These are phyloP conservation scores for Cyphomyrus plagiostoma DNA, from an alignment of 2,113 vertebrate genomes.

Conservation along the genomic window DNA sequence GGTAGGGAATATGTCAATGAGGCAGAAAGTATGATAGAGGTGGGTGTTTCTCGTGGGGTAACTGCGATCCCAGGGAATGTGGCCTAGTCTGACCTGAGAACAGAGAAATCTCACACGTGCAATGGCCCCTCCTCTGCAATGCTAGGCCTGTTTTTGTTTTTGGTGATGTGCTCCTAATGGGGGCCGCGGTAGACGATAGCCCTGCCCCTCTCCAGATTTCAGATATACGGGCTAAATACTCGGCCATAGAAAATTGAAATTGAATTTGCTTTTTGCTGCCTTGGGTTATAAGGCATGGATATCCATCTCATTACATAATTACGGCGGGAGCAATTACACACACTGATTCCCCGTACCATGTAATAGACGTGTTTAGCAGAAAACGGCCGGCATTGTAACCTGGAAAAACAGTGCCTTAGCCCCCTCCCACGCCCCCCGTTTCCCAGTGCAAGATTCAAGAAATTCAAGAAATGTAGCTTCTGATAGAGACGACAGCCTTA, in stretches of 20 bases:
- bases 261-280: conserved; percentile 68
- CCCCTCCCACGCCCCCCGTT: neutral
- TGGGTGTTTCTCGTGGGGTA: neutral
- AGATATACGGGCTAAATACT: conserved; percentile 60
- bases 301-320: conserved; percentile 69
- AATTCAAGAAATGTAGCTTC: neutral
- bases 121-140: neutral
- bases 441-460: neutral
- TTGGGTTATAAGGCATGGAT: conserved; percentile 70
- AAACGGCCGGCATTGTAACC: conserved; percentile 47
- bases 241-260: conserved; percentile 67
- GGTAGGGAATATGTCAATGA: neutral
- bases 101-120: neutral
- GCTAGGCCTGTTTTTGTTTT: conserved; percentile 28
- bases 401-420: neutral
- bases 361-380: conserved; percentile 69
- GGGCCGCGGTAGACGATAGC: conserved; percentile 58
- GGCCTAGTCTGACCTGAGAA: neutral
- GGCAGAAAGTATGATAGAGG: neutral
- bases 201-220: conserved; percentile 59
- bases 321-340: conserved; percentile 68
- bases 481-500: neutral
- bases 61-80: neutral
- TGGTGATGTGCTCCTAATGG: conserved; percentile 53
- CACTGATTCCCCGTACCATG: conserved; percentile 63